Base-by-base conservation (phyloP, 2,113 vertebrate genomes). In the Lipotes vexillifer region DNA sequence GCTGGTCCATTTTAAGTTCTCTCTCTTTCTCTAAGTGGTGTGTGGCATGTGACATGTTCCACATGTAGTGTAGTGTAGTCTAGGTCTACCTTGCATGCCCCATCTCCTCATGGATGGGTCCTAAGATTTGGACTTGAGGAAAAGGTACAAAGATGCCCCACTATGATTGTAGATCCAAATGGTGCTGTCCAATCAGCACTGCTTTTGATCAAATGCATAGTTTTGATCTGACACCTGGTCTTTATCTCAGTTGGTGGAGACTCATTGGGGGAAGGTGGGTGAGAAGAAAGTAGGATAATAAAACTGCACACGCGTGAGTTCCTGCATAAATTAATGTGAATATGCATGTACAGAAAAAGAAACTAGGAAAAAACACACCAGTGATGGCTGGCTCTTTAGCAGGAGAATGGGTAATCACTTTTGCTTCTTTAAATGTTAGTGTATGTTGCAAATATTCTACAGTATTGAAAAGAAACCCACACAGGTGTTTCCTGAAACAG, bases 391-490 rank as follows among this genome's bases (percentile, higher is more conserved):
- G 31, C 3, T 75, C 21, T 38, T 63, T 8, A 6, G 41, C 14
- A 3, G 59, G 71, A 75, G 31, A 52, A 74, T 13, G 13, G n/a
- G 15, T 27, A 27, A 74, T 27, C 21, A 74, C 33, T 66, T 85
- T 71, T 71, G 2, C 23, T 55, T 93, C 52, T 65, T 75, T 27
- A 71, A 6, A 31, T 3, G 57, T 52, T 27, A 6, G 3, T 18
- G 2, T n/a, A 72, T 65, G 87, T 93, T 63, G 31, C 65, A 96
- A 86, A 63, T 74, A 38, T 27, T 55, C 21, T 65, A 72, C 0
- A 46, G 25, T n/a, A 85, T 49, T 75, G 44, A 68, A 93, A 94
- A 88, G n/a, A 92, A 95, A 88, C 3, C 14, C 68, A 90, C 65
- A 55, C 12, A 78, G 11, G 4, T 94, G 9, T 68, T 92, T 80